Conservation (phyloP, 2,888 invertebrate species). For the Drosophila meridiana region DNA sequence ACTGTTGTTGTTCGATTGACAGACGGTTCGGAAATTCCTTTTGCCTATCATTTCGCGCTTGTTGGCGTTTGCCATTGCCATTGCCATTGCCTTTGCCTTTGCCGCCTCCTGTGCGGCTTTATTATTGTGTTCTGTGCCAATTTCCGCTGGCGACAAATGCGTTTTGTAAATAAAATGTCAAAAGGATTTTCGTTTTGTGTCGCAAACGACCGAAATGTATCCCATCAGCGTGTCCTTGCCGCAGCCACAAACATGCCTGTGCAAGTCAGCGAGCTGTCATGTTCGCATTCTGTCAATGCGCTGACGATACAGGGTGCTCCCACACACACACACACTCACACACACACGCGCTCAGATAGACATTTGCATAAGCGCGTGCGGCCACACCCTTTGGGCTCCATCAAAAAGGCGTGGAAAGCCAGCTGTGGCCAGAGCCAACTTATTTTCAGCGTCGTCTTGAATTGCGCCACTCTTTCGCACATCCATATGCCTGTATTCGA, state of each 20-base stretch:
- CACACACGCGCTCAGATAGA: not conserved
- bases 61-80: conserved; percentile 29
- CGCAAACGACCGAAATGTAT: conserved; percentile 51
- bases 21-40: conserved; percentile 30
- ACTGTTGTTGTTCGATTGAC: conserved; percentile 10
- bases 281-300: conserved; percentile 54
- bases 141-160: conserved; percentile 73
- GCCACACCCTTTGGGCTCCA: conserved; percentile 27
- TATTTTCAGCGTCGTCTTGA: conserved; percentile 39
- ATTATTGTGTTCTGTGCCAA: conserved; percentile 72
- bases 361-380: conserved; percentile 4
- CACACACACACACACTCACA: not conserved
- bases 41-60: conserved; percentile 37
- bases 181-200: conserved; percentile 65
- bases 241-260: conserved; percentile 25
- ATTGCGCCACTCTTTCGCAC: conserved; percentile 21
- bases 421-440: conserved; percentile 58
- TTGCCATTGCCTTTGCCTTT: conserved; percentile 13
- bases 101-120: conserved; percentile 58
- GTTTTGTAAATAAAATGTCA: conserved; percentile 76
- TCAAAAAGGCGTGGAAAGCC: conserved; percentile 28
- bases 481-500: conserved; percentile 12
- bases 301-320: conserved; percentile 25
- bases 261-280: conserved; percentile 48
- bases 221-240: conserved; percentile 43